Evolutionary conservation across 2,888 invertebrate genomes (phyloP).

Genomic region (Invenusta paracnida): DNA sequence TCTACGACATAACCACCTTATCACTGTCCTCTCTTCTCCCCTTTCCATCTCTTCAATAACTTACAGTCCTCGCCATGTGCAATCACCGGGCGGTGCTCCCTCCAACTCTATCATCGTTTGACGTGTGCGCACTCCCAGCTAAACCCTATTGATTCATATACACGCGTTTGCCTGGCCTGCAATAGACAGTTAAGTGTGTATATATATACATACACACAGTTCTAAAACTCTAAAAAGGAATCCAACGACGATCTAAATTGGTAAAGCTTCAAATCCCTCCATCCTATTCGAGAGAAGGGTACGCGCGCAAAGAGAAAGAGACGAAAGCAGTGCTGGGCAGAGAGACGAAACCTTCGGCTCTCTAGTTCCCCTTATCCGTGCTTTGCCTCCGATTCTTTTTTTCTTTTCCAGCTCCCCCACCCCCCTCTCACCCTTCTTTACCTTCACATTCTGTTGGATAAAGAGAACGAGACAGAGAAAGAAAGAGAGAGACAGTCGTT

Average conservation of each 20-base stretch:
- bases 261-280: constrained; percentile 26
- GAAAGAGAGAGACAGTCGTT: constrained; percentile 7
- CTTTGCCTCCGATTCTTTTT: constrained; percentile 4
- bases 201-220: too few species aligned
- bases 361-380: background rate
- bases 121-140: background rate
- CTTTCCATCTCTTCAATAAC: too few species aligned
- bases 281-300: background rate
- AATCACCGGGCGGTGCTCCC: too few species aligned
- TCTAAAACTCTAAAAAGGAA: too few species aligned
- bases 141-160: constrained; percentile 13
- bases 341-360: constrained; percentile 1
- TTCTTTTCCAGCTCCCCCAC: background rate
- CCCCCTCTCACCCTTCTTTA: background rate
- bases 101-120: constrained; percentile 29
- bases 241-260: constrained; percentile 2
- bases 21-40: too few species aligned
- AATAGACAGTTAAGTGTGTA: too few species aligned
- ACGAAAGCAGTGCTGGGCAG: too few species aligned
- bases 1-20: too few species aligned
- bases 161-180: too few species aligned
- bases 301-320: too few species aligned
- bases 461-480: constrained; percentile 3
- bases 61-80: too few species aligned
- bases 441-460: background rate